Base-by-base conservation (phyloP, 1,140 invertebrate species). In the Ladona fulva region DNA sequence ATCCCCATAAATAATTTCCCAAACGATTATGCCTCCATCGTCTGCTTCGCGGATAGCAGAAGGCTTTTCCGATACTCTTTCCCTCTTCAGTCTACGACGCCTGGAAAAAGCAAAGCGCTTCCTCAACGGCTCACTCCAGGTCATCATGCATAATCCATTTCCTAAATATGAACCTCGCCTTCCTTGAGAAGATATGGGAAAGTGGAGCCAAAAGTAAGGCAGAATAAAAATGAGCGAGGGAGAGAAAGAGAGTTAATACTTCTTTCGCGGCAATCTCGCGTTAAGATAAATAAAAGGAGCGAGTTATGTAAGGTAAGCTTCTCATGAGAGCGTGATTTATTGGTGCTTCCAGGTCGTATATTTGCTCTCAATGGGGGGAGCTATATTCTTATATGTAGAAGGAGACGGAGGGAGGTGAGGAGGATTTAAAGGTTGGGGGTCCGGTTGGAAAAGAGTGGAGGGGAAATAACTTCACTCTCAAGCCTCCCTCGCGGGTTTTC, bases 231-330 rank as follows among this genome's bases (percentile, higher is more conserved):
- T 66, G 52, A 66, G 52, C 52, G 12, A 6, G 52, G 52, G 52
- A 66, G 52, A 12, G 52, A 66, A 66, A 22, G 52, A 66, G 52
- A 12, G 52, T 66, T 66, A 66, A 66, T 16, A 19, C 52, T 22
- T 66, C 52, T 66, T 66, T 66, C 52, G 44, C 44, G 44, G 19
- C 10, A 52, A 52, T 52, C 44, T 52, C 19, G 52, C 52, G 52
- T 66, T 66, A 66, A 66, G 14, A 66, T 66, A 66, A 66, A 66
- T 66, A 66, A 66, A 22, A 66, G 12, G 52, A 8, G n/a, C 52
- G 52, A 66, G 52, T 66, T 66, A 66, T 66, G 52, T 66, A 66
- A 66, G 52, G 52, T 66, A 66, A 66, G 52, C 52, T 66, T 12
- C 52, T 66, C 52, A 22, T 66, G 52, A 66, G 52, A 66, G 52